Evolutionary conservation across 2,797 vertebrate species (phyloP).

Genomic region (Agapornis canus): DNA sequence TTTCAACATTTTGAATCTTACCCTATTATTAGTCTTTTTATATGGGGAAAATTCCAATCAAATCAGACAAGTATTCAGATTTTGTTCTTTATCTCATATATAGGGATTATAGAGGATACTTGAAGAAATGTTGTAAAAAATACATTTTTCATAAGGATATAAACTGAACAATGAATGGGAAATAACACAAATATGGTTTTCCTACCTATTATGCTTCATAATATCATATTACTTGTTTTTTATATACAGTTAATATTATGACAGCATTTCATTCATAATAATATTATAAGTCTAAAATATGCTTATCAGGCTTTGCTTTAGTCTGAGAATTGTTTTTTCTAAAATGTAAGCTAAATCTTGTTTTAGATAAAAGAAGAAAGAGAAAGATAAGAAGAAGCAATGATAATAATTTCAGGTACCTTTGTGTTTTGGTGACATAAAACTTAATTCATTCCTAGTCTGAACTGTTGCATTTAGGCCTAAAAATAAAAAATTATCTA

Average conservation of each 20-base stretch:
- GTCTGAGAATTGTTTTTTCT: background rate
- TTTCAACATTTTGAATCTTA: constrained; percentile 38
- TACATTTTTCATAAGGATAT: background rate
- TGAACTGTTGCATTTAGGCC: background rate
- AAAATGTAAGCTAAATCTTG: constrained; percentile 44
- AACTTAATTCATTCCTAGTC: constrained; percentile 26
- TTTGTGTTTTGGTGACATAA: constrained; percentile 5
- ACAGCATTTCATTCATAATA: background rate
- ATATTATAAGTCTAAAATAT: constrained; percentile 38
- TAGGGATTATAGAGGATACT: background rate
- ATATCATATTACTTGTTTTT: background rate
- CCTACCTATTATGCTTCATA: background rate
- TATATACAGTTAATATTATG: background rate
- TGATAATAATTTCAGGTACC: background rate
- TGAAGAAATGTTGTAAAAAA: background rate
- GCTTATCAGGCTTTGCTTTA: background rate
- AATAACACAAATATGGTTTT: background rate
- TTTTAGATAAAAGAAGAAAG: background rate
- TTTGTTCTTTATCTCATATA: background rate
- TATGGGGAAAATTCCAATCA: constrained; percentile 9
- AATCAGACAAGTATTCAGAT: constrained; percentile 25
- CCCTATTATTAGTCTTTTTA: constrained; percentile 39
- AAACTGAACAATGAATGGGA: background rate
- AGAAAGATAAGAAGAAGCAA: background rate
- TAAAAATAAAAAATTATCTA: background rate